Conservation (phyloP, 2,888 invertebrate genomes). For the Ligdia adustata region DNA sequence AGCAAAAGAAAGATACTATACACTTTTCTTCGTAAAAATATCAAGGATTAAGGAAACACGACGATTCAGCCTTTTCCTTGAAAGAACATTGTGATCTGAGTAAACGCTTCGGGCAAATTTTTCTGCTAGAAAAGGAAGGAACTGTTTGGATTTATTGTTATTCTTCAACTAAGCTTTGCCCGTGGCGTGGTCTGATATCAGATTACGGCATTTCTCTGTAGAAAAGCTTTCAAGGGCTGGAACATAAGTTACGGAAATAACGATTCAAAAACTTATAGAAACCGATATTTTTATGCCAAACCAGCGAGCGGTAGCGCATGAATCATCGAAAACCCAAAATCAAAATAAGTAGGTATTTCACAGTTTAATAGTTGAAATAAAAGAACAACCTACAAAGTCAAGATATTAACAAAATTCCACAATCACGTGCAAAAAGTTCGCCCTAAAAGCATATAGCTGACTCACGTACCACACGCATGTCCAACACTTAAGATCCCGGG, state of each 20-base stretch:
- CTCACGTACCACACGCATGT: slow-evolving; percentile 15
- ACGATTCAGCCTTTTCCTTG: slow-evolving; percentile 12
- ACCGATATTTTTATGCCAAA: too few species aligned
- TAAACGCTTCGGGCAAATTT: slow-evolving; percentile 17
- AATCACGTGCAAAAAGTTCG: slow-evolving; percentile 12
- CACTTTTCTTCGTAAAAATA: slow-evolving; percentile 18
- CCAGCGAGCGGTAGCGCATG: too few species aligned
- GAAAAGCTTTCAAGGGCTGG: neutral
- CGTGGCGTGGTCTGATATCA: slow-evolving; percentile 3
- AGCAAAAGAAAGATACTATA: slow-evolving; percentile 12
- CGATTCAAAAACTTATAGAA: too few species aligned
- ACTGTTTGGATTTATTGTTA: slow-evolving; percentile 18
- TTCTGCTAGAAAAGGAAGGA: slow-evolving; percentile 15
- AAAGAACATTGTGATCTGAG: slow-evolving; percentile 15
- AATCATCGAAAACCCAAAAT: too few species aligned
- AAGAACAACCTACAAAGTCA: too few species aligned
- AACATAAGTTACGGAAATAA: neutral
- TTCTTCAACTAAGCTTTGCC: slow-evolving; percentile 2
- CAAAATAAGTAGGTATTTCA: too few species aligned
- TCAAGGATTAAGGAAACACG: slow-evolving; percentile 22
- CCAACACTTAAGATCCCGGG: slow-evolving; percentile 25
- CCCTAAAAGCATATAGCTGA: slow-evolving; percentile 12
- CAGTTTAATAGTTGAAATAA: too few species aligned
- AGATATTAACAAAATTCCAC: neutral
- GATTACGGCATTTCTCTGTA: neutral